Evolutionary conservation across 1,140 invertebrate genomes (phyloP).

Genomic region (Macrotrachela quadricornifera): DNA sequence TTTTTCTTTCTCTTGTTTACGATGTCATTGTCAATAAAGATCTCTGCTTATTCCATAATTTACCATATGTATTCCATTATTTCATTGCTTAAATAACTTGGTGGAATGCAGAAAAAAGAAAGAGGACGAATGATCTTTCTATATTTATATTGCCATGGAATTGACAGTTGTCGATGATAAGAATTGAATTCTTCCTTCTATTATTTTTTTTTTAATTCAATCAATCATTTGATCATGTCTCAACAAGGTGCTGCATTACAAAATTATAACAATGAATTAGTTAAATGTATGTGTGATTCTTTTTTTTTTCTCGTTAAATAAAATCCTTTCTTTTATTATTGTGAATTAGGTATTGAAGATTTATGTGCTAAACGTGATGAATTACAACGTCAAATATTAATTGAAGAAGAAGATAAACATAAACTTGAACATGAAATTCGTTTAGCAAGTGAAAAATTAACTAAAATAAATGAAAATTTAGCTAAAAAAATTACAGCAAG

Average conservation of each 20-base stretch:
- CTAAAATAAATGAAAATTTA: conserved; percentile 35
- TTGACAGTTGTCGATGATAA: no score
- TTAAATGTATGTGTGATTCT: conserved; percentile 24
- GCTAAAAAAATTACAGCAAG: conserved; percentile 33
- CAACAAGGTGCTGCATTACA: conserved; percentile 30
- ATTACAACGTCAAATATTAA: conserved; percentile 31
- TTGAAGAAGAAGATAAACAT: conserved; percentile 36
- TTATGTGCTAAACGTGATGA: conserved; percentile 33
- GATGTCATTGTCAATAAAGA: no score
- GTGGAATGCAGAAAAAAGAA: no score
- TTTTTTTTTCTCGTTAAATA: background rate
- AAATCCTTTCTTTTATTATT: background rate
- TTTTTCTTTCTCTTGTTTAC: no score
- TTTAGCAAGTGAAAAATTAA: conserved; percentile 32
- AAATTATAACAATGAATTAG: conserved; percentile 31
- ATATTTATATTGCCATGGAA: no score
- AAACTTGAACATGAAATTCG: conserved; percentile 35
- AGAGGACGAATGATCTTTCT: no score
- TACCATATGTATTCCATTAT: no score
- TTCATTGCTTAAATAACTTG: no score
- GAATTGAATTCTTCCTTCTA: no score
- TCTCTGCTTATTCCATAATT: no score
- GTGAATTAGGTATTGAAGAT: conserved; percentile 37
- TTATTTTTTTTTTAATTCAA: no score
- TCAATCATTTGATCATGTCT: conserved; percentile 16